A percentile compares a stretch with the other conserved stretches of the same genome.
Evolutionary conservation across 2,113 vertebrate species (phyloP).

Genomic region (Hippocampus barbouri): DNA sequence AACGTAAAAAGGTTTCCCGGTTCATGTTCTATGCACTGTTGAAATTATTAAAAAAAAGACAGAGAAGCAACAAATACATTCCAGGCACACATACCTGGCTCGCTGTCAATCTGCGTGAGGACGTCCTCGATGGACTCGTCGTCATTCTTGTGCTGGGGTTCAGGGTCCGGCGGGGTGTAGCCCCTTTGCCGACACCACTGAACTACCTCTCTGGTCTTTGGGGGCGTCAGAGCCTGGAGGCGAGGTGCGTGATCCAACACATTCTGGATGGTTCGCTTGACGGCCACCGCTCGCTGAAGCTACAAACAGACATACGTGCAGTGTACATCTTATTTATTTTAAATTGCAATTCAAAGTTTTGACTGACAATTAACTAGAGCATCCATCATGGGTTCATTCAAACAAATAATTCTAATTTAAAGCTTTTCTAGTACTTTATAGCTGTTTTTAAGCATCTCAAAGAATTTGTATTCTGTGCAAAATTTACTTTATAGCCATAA

Average conservation of each 20-base stretch:
- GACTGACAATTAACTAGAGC: background rate
- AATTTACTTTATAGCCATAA: no score
- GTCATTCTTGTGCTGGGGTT: constrained; percentile 72
- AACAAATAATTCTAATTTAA: background rate
- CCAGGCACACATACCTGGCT: constrained; percentile 75
- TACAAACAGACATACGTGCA: constrained; percentile 41
- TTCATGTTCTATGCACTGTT: no score
- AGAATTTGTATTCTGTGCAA: no score
- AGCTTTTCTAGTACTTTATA: no score
- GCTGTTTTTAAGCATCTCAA: no score
- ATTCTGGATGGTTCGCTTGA: constrained; percentile 87
- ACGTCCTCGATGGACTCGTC: constrained; percentile 94
- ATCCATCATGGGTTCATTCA: background rate
- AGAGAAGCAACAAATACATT: constrained; percentile 5
- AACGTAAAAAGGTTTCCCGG: no score
- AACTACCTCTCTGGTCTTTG: constrained; percentile 89
- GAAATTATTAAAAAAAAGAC: no score
- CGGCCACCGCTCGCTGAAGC: constrained; percentile 92
- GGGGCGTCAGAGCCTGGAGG: constrained; percentile 80
- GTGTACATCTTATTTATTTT: background rate
- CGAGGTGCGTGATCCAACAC: constrained; percentile 84
- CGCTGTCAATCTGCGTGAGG: constrained; percentile 92
- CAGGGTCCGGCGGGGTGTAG: constrained; percentile 89
- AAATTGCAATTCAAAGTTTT: background rate
- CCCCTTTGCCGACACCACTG: constrained; percentile 94